Conservation (phyloP, 2,797 vertebrate species). For the Pterois miles region DNA sequence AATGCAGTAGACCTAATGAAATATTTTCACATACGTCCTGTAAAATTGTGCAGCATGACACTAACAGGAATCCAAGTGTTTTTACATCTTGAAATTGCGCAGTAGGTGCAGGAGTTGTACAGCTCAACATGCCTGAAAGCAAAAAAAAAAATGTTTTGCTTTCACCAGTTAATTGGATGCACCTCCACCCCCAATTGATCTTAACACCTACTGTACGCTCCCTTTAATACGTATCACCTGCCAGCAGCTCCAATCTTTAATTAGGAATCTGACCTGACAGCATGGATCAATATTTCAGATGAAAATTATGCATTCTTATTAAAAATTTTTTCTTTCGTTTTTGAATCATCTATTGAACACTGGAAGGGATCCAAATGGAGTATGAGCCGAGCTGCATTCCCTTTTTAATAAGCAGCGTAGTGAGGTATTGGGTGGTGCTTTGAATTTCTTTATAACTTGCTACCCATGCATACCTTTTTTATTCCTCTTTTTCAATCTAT, state of each 20-base stretch:
- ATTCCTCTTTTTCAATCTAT: not conserved
- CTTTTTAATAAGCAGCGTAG: not conserved
- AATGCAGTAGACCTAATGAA: not conserved
- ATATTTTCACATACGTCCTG: no score
- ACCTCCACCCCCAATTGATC: slow-evolving; percentile 24
- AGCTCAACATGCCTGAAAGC: not conserved
- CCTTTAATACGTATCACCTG: slow-evolving; percentile 36
- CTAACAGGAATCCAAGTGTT: not conserved
- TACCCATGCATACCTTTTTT: not conserved
- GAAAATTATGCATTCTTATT: slow-evolving; percentile 42
- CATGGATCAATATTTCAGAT: slow-evolving; percentile 57
- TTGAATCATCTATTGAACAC: slow-evolving; percentile 7
- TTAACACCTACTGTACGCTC: not conserved
- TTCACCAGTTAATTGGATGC: slow-evolving; percentile 35
- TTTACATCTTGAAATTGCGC: not conserved
- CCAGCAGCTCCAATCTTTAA: slow-evolving; percentile 42
- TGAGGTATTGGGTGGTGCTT: not conserved
- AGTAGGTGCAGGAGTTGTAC: not conserved
- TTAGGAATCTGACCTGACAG: slow-evolving; percentile 37
- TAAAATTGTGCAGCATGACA: not conserved
- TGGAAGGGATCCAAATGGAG: slow-evolving; percentile 20
- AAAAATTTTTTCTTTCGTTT: slow-evolving; percentile 2
- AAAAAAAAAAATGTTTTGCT: not conserved
- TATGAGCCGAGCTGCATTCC: not conserved
- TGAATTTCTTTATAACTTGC: not conserved